These are phyloP conservation scores for Ptilonorhynchus violaceus DNA, from an alignment of 2,113 vertebrate species.

Conservation along the genomic window DNA sequence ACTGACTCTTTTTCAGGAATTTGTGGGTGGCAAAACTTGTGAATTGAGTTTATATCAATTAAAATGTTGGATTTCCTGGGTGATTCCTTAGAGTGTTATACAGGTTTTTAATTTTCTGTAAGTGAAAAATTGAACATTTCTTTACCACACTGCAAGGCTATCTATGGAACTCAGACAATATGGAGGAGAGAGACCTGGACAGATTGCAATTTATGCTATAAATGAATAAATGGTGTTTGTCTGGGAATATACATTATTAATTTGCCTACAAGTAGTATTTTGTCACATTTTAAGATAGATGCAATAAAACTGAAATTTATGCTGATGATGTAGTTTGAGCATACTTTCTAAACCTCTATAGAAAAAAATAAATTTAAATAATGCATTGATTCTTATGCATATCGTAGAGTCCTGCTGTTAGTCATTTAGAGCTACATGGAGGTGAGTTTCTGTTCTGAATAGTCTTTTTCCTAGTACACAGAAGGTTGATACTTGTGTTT, in stretches of 20 bases:
- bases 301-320: background rate
- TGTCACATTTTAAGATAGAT: background rate
- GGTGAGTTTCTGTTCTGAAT: background rate
- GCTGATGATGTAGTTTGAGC: background rate
- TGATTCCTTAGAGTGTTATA: background rate
- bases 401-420: background rate
- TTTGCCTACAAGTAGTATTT: background rate
- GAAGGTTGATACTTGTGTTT: background rate
- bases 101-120: background rate
- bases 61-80: background rate
- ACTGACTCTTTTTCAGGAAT: background rate
- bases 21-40: background rate
- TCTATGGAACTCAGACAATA: accelerated
- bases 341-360: background rate
- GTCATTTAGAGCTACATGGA: background rate
- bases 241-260: background rate
- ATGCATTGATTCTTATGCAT: background rate
- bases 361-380: background rate
- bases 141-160: background rate
- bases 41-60: background rate
- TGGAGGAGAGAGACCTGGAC: background rate
- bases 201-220: background rate
- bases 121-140: background rate
- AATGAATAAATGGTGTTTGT: background rate
- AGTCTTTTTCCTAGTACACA: background rate